Base-by-base conservation (phyloP, 2,797 vertebrate genomes). In the Pristis pectinata region DNA sequence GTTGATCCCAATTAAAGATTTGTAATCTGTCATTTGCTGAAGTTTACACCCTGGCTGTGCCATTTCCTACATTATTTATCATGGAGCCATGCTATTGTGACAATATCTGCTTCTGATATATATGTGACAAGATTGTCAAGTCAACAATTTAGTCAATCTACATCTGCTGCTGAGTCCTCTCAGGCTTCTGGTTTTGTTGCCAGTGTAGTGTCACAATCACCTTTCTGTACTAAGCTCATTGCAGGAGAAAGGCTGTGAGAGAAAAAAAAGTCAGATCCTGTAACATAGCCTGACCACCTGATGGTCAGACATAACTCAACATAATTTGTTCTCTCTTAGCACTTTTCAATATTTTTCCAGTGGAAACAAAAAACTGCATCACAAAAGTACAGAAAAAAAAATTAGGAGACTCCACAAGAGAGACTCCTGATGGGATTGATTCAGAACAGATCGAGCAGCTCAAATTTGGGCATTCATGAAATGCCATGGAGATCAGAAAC, bases 71-170 rank as follows among this genome's bases (percentile, higher is more conserved):
- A 91, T 91, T 61, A 91, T 91, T 91, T 91, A 64, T 61, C 34
- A 91, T 17, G 34, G 15, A 91, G 34, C 17, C 17, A 15, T 22
- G 15, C 59, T 89, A 61, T 22, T 91, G 17, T 91, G 56, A 91
- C 59, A 91, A 37, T 91, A 64, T 91, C 64, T 64, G 34, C 37
- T 91, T 89, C 85, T 37, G 17, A 37, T 91, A 64, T 37, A 37
- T n/a, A n/a, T 64, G 34, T 22, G 59, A 61, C 56, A 61, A 61
- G 11, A 30, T n/a, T 89, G 85, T 61, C 53, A 89, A 34, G 85
- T 89, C 53, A 89, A 91, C 59, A 91, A 30, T 91, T 64, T 9
- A 91, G 56, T 34, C 91, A 59, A 89, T 89, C 85, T 64, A 89
- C 61, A 37, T 61, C 85, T 61, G 37, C 30, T 89, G 34, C 7